Base-by-base conservation (phyloP, 1,140 invertebrate species). In the Dysdera silvatica region DNA sequence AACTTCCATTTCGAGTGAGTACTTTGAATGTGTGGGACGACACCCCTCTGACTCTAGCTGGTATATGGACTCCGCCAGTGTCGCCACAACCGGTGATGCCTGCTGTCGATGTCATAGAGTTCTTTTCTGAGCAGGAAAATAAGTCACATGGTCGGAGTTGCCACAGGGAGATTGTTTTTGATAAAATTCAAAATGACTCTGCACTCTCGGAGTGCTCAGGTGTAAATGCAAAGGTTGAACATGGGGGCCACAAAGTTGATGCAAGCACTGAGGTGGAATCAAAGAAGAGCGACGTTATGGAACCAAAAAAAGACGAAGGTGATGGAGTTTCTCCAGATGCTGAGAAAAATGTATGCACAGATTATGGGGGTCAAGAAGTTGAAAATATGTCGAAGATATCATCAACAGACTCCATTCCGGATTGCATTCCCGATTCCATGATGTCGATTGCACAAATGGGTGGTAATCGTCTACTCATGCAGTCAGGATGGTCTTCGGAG, bases 11-110 rank as follows among this genome's bases (percentile, higher is more conserved):
- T 63, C 95, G 95, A 79, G 89, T 89, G 0, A 91, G 87, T 71
- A 73, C 93, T 7, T 76, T 97, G 0, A 97, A 98, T 76, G 82
- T 82, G 37, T 98, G 93, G 93, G 86, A 85, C 0, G 84, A 83
- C 65, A 83, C 84, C n/a, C 87, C 92, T 2, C 74, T 97, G 5
- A 78, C 88, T 68, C 77, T 95, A 59, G 85, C 91, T 20, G 91
- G 91, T 16, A 79, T 94, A 31, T 91, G 87, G 86, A 83, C 85
- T 14, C 86, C 86, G 8, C 85, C 86, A 8, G 80, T 65, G 0
- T 74, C 85, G 83, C 74, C 81, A 80, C 24, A 85, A 81, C 71
- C 87, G 83, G 41, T 77, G 10, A 67, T 71, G 18, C 70, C 74
- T 31, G 76, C 74, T 6, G 67, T 74, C 16, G 88, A 90, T 77